Evolutionary conservation across 2,113 vertebrate genomes (phyloP).

Genomic region (Chauna torquata): DNA sequence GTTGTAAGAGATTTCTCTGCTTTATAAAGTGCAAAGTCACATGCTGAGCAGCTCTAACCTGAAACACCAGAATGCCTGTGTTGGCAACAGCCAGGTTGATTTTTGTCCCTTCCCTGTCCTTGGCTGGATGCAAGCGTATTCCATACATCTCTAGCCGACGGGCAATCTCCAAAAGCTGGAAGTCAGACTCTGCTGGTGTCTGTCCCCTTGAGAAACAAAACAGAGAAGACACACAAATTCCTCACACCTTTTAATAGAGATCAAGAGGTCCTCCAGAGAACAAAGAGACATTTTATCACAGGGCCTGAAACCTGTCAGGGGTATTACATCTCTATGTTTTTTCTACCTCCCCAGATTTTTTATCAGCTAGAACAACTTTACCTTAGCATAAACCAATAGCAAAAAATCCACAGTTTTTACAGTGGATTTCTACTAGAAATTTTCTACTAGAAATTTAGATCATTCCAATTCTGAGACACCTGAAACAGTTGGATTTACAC

Average conservation of each 20-base stretch:
- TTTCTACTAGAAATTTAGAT: neutral
- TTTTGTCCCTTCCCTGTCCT: conserved; percentile 93
- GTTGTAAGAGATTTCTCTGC: neutral
- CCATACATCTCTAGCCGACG: conserved; percentile 95
- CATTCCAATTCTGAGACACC: neutral
- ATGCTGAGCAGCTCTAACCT: conserved; percentile 79
- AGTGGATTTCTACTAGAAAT: neutral
- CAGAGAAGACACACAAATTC: conserved; percentile 40
- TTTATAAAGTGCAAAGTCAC: neutral
- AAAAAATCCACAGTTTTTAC: neutral
- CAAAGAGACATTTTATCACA: conserved; percentile 53
- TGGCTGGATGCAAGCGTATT: conserved; percentile 91
- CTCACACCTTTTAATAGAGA: conserved; percentile 52
- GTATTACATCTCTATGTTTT: neutral
- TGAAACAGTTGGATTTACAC: neutral
- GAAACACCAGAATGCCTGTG: conserved; percentile 94
- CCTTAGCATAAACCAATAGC: neutral
- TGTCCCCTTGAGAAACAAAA: conserved; percentile 84
- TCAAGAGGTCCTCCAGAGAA: conserved; percentile 41
- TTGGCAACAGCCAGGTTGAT: conserved; percentile 93
- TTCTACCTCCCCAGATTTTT: neutral
- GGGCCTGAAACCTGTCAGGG: neutral
- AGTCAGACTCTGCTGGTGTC: conserved; percentile 95
- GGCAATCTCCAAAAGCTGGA: conserved; percentile 92
- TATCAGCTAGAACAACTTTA: neutral